Conservation (phyloP, 1,140 invertebrate genomes). For the Ephestia elutella region DNA sequence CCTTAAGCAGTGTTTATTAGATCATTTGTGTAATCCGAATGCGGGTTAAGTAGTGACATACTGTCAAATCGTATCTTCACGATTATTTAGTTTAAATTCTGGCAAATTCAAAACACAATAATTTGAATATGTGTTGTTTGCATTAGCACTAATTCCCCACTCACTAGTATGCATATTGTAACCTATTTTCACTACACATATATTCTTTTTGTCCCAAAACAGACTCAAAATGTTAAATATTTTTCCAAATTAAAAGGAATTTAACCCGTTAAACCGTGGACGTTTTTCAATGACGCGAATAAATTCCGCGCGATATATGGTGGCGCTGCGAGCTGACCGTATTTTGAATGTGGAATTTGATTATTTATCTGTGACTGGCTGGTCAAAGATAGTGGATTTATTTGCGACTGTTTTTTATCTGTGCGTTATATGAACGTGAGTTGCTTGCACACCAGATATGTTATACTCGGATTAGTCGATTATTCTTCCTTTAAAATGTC, state of each 20-base stretch:
- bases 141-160: too few relatives aligned
- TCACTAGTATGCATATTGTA: too few relatives aligned
- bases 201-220: not conserved
- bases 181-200: too few relatives aligned
- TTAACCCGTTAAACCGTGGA: not conserved
- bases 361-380: constrained; percentile 6
- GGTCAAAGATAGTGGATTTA: constrained; percentile 4
- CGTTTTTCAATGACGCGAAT: not conserved
- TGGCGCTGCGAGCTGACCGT: not conserved
- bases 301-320: not conserved
- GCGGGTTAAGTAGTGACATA: too few relatives aligned
- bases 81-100: too few relatives aligned
- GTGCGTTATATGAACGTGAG: not conserved
- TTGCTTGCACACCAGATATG: not conserved
- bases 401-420: not conserved
- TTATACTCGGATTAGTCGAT: not conserved
- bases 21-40: too few relatives aligned
- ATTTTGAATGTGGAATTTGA: constrained; percentile 9
- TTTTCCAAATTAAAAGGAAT: not conserved
- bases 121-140: too few relatives aligned
- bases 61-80: too few relatives aligned
- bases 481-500: too few relatives aligned
- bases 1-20: too few relatives aligned
- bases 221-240: not conserved
- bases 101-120: too few relatives aligned